Conservation (phyloP, 2,888 invertebrate genomes). For the Iphiclides podalirius region DNA sequence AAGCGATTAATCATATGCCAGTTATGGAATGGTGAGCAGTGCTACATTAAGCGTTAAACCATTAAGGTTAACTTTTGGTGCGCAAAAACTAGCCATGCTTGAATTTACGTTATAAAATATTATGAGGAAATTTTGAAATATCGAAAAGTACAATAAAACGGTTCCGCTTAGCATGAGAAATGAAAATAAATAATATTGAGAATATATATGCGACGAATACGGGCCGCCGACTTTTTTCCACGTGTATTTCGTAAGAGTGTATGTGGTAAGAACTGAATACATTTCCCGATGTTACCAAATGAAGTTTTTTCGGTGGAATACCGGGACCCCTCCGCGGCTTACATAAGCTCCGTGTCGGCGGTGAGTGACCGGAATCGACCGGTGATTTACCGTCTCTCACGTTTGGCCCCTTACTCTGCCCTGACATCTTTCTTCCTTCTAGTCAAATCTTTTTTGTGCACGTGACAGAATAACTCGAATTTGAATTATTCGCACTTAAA, state of each 20-base stretch:
- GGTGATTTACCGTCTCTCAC: slow-evolving; percentile 16
- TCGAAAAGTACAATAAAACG: too few species aligned
- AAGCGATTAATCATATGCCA: too few species aligned
- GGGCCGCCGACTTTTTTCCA: not conserved
- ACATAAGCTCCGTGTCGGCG: slow-evolving; percentile 28
- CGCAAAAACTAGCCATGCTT: too few species aligned
- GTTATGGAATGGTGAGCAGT: too few species aligned
- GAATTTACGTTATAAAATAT: too few species aligned
- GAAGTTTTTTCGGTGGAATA: slow-evolving; percentile 19
- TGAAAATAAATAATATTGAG: too few species aligned
- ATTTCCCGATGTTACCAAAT: slow-evolving; percentile 18
- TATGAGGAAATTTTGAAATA: too few species aligned
- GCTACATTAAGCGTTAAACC: too few species aligned
- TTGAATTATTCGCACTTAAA: slow-evolving; percentile 34
- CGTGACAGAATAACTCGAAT: slow-evolving; percentile 43
- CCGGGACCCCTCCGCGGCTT: slow-evolving; percentile 32
- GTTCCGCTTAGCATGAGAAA: too few species aligned
- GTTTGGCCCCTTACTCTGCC: slow-evolving; percentile 13
- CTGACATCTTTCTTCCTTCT: slow-evolving; percentile 34
- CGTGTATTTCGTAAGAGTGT: slow-evolving; percentile 14
- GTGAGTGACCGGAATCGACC: slow-evolving; percentile 52
- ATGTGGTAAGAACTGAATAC: slow-evolving; percentile 20
- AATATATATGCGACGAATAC: too few species aligned
- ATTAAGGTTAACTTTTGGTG: too few species aligned
- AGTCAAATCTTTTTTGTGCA: slow-evolving; percentile 35